These are phyloP conservation scores for Brienomyrus longianalis DNA, from an alignment of 2,113 vertebrate species.

Conservation along the genomic window DNA sequence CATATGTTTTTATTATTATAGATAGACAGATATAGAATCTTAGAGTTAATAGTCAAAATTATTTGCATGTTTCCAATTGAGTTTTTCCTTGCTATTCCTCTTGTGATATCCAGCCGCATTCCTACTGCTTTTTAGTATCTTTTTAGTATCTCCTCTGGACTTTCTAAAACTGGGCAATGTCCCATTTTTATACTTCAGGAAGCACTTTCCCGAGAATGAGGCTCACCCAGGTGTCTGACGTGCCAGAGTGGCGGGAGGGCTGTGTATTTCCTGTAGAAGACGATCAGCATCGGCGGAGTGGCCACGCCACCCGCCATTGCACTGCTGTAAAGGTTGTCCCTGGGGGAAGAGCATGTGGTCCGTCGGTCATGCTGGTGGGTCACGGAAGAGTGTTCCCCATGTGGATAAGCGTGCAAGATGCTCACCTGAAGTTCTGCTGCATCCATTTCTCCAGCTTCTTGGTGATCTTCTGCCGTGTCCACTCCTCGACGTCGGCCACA, in stretches of 20 bases:
- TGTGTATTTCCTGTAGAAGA: slow-evolving; percentile 81
- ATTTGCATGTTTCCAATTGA: background rate
- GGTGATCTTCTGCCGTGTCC: slow-evolving; percentile 87
- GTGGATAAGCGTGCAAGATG: background rate
- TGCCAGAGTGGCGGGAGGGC: slow-evolving; percentile 83
- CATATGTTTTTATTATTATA: background rate
- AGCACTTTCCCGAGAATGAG: background rate
- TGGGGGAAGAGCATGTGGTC: slow-evolving; percentile 37
- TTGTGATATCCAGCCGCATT: background rate
- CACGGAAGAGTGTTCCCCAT: background rate
- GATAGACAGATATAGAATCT: too few relatives aligned
- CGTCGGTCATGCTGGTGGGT: background rate
- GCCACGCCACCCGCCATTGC: slow-evolving; percentile 86
- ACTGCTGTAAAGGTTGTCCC: slow-evolving; percentile 89
- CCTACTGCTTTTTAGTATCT: background rate
- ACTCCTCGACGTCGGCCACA: slow-evolving; percentile 81
- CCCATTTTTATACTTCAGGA: background rate
- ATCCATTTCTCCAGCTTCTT: slow-evolving; percentile 92
- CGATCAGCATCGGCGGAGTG: slow-evolving; percentile 90
- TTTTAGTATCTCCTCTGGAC: background rate
- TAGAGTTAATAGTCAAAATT: background rate
- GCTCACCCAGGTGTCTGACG: slow-evolving; percentile 83
- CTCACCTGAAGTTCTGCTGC: slow-evolving; percentile 80
- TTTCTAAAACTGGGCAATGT: background rate
- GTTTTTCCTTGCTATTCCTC: background rate